Conservation (phyloP, 37 sponge, comb jelly and placozoan species). For the Diacarnus erythraeanus region DNA sequence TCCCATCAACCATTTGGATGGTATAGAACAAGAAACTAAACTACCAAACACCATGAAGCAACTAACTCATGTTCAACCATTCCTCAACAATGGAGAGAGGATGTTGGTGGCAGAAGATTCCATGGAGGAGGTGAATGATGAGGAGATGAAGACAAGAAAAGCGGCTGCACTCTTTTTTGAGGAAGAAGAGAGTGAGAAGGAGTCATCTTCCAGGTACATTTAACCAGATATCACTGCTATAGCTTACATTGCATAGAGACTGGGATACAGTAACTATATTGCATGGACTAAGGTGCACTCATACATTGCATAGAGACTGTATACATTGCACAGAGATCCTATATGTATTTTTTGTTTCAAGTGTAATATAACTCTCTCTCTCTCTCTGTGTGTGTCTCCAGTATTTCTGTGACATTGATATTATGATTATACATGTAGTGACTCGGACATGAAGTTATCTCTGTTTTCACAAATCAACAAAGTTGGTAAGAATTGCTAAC, state of each 20-base stretch:
- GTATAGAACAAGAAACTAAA: neutral
- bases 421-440: constrained; percentile 7
- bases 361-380: too few species aligned
- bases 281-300: too few species aligned
- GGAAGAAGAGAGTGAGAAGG: constrained; percentile 6
- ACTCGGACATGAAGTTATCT: constrained; percentile 29
- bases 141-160: neutral
- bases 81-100: neutral
- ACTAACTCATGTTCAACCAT: neutral
- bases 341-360: too few species aligned
- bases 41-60: neutral
- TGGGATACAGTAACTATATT: too few species aligned
- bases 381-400: too few species aligned
- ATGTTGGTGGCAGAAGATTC: neutral
- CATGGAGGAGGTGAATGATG: neutral
- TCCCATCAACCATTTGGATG: neutral
- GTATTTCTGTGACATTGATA: neutral
- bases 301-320: too few species aligned
- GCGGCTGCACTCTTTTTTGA: neutral
- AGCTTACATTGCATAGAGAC: too few species aligned
- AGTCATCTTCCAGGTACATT: too few species aligned
- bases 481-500: constrained; percentile 39
- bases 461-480: constrained; percentile 56
- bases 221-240: too few species aligned
- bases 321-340: too few species aligned